Percentiles rank a stretch among this genome's conserved stretches.
Evolutionary conservation across 2,888 invertebrate species (phyloP).

Genomic region (Acleris cristana): DNA sequence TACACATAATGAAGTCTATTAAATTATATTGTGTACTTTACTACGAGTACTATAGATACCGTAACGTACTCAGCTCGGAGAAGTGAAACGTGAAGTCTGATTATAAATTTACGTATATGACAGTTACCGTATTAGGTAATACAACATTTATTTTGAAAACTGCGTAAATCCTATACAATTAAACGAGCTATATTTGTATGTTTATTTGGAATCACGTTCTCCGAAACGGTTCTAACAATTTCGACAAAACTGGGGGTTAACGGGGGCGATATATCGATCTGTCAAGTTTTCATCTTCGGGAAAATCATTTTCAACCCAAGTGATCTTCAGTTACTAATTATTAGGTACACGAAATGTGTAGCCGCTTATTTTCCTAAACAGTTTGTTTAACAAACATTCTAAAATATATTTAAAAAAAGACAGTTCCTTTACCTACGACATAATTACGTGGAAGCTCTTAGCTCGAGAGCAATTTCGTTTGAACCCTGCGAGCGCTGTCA

Average conservation of each 20-base stretch:
- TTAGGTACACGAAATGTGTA: not conserved
- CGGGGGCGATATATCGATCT: too few species aligned
- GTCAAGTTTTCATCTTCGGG: too few species aligned
- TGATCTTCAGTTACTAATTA: not conserved
- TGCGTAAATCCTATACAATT: not conserved
- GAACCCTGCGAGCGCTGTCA: conserved; percentile 67
- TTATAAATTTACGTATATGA: not conserved
- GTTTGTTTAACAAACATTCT: too few species aligned
- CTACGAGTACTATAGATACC: conserved; percentile 38
- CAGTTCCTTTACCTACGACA: too few species aligned
- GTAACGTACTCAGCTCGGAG: not conserved
- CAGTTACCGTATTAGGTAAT: too few species aligned
- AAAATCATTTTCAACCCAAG: too few species aligned
- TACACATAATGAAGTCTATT: conserved; percentile 43
- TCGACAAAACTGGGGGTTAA: too few species aligned
- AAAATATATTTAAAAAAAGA: too few species aligned
- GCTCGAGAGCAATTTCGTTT: conserved; percentile 66
- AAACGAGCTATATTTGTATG: too few species aligned
- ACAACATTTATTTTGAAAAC: not conserved
- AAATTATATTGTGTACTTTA: conserved; percentile 45
- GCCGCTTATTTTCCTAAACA: not conserved
- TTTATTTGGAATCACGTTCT: too few species aligned
- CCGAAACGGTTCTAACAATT: too few species aligned
- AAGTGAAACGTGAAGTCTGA: not conserved
- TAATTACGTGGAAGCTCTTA: conserved; percentile 38